Percentiles rank a stretch among this genome's conserved stretches.
These are phyloP conservation scores for Hypsopygia costalis DNA, from an alignment of 2,888 invertebrate genomes.

Conservation along the genomic window DNA sequence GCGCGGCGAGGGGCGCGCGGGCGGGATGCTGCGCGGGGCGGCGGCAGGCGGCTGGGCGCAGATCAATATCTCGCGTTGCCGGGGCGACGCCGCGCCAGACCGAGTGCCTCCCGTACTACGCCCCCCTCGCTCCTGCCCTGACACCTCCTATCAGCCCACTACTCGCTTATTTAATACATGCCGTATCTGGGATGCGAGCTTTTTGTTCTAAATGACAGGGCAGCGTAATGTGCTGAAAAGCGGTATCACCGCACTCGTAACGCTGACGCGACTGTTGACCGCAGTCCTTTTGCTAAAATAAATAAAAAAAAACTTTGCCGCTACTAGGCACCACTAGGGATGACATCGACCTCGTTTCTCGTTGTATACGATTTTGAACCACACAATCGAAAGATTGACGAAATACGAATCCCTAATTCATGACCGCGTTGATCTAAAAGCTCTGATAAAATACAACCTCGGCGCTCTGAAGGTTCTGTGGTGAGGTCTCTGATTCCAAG, in stretches of 20 bases:
- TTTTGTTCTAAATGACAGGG: conserved; percentile 71
- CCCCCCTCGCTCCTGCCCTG: conserved; percentile 40
- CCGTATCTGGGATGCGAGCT: conserved; percentile 72
- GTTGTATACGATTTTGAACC: conserved; percentile 4
- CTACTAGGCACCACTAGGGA: conserved; percentile 33
- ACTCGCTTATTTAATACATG: conserved; percentile 76
- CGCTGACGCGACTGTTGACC: conserved; percentile 28
- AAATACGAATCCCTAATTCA: background rate
- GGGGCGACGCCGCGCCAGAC: conserved; percentile 83
- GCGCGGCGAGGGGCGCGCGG: conserved; percentile 51
- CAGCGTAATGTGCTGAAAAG: conserved; percentile 52
- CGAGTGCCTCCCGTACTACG: conserved; percentile 82
- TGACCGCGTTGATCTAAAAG: background rate
- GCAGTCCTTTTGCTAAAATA: conserved; percentile 28
- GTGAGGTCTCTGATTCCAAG: too few species aligned
- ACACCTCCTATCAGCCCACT: conserved; percentile 50
- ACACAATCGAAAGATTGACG: too few species aligned
- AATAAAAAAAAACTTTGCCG: too few species aligned
- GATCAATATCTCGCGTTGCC: conserved; percentile 79
- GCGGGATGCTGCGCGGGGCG: conserved; percentile 73
- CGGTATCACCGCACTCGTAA: conserved; percentile 42
- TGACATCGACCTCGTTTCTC: conserved; percentile 59
- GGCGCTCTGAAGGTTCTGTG: too few species aligned
- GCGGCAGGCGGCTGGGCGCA: conserved; percentile 45
- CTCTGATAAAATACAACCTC: too few species aligned